These are phyloP conservation scores for Xenopus borealis DNA, from an alignment of 2,113 vertebrate species.

Conservation along the genomic window DNA sequence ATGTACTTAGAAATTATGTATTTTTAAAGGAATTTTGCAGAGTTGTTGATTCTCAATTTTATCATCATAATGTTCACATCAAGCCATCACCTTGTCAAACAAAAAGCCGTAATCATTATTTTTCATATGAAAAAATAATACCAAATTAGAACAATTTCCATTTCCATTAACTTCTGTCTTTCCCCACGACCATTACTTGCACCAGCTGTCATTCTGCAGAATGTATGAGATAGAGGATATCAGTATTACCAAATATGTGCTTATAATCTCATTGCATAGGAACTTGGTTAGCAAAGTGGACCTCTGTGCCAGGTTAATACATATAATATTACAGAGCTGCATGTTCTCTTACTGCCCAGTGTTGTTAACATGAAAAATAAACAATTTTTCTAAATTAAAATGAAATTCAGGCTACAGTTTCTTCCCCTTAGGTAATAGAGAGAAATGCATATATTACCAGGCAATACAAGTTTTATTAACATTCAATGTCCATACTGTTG, in stretches of 20 bases:
- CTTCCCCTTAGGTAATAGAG: too few relatives aligned
- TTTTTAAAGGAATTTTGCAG: slow-evolving; percentile 37
- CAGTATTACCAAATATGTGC: slow-evolving; percentile 38
- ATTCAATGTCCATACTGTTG: too few relatives aligned
- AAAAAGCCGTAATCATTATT: slow-evolving; percentile 45
- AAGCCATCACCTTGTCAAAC: slow-evolving; percentile 44
- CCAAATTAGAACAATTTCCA: slow-evolving; percentile 45
- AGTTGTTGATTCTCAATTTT: slow-evolving; percentile 39
- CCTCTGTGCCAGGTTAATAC: slow-evolving; percentile 1
- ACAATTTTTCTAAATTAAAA: too few relatives aligned
- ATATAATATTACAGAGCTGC: too few relatives aligned
- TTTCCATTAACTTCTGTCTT: slow-evolving; percentile 43
- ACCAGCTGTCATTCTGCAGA: slow-evolving; percentile 44
- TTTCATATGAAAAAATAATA: slow-evolving; percentile 42
- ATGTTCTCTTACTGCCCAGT: too few relatives aligned
- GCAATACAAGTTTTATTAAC: too few relatives aligned
- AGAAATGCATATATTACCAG: too few relatives aligned
- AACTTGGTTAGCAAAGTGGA: background rate
- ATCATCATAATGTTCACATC: slow-evolving; percentile 39
- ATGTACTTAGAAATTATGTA: slow-evolving; percentile 41
- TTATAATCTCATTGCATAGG: slow-evolving; percentile 35
- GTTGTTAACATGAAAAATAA: too few relatives aligned
- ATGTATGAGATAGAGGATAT: slow-evolving; percentile 37
- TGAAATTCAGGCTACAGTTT: too few relatives aligned
- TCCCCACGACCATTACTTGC: slow-evolving; percentile 45